Base-by-base conservation (phyloP, 2,888 invertebrate genomes). In the Eudemis profundana region DNA sequence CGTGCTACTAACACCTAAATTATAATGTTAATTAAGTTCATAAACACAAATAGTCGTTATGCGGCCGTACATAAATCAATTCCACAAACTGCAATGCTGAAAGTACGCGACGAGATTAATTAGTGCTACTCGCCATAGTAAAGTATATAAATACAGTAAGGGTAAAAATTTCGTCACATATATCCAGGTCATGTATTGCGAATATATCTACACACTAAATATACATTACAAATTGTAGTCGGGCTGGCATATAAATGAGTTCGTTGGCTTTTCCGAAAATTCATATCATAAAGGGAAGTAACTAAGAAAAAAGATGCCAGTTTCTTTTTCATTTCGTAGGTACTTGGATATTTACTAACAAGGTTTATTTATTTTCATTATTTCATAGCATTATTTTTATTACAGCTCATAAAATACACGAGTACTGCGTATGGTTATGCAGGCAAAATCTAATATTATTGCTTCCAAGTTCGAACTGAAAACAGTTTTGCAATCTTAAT, bases 401-500 rank as follows among this genome's bases (percentile, higher is more conserved):
- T n/a, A n/a, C n/a, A n/a, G n/a, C n/a, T n/a, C n/a, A n/a, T n/a
- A n/a, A n/a, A n/a, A 21, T 1, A 36, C 10, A 19, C n/a, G 27
- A 29, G 7, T 36, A 49, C 19, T 59, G 64, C 59, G 27, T 66
- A 17, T 47, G 44, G 59, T 46, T 67, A 68, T 64, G 70, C 61
- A 68, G 69, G 68, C 61, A 47, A 61, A 70, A 64, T 65, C 69
- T 69, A 69, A 70, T 74, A 74, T 74, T 71, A 76, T 74, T 74
- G 70, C 72, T 40, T 17, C 12, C 17, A 3, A 12, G 15, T 71
- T 61, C 70, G 70, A 68, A 60, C 63, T 63, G 74, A 78, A 72
- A 76, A 72, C 74, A 79, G 78, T 83, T 82, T 82, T 79, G 75
- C 72, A 70, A 72, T 75, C 77, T 81, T 82, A 84, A 82, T 83